Conservation (phyloP, 2,113 vertebrate species). For the Xiphorhynchus elegans region DNA sequence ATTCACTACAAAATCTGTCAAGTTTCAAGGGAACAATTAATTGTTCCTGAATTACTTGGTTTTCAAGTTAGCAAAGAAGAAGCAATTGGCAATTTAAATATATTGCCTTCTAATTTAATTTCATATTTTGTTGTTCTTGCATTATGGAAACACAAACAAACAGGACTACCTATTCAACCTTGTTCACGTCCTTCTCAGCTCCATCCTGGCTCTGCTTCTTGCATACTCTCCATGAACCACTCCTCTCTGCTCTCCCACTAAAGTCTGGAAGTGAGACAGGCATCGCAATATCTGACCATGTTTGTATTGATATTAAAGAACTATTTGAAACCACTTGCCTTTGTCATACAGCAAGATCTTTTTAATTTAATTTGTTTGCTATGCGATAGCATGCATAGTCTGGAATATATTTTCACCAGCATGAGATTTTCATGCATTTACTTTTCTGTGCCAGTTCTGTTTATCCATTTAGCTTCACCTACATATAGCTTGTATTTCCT, state of each 20-base stretch:
- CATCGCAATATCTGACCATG: not conserved
- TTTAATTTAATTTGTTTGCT: not conserved
- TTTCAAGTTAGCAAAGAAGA: not conserved
- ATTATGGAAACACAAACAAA: not conserved
- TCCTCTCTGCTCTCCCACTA: not conserved
- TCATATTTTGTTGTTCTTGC: not conserved
- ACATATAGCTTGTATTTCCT: not conserved
- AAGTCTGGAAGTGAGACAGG: not conserved
- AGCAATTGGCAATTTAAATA: not conserved
- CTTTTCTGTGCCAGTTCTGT: not conserved
- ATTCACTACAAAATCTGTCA: not conserved
- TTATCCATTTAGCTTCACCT: not conserved
- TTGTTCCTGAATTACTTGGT: not conserved
- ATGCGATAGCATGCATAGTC: not conserved
- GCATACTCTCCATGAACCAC: not conserved
- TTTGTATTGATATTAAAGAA: not conserved
- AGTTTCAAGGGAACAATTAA: not conserved
- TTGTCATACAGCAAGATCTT: not conserved
- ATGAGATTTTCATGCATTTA: not conserved
- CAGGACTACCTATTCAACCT: not conserved
- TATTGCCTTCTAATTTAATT: not conserved
- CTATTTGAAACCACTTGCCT: not conserved
- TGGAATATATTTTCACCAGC: not conserved
- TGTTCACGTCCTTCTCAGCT: not conserved
- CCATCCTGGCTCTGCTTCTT: not conserved